Evolutionary conservation across 64 coral and sea anemone genomes (phyloP), one percentile per base, ranked within the genome.

Genomic region (Porites australiensis): DNA sequence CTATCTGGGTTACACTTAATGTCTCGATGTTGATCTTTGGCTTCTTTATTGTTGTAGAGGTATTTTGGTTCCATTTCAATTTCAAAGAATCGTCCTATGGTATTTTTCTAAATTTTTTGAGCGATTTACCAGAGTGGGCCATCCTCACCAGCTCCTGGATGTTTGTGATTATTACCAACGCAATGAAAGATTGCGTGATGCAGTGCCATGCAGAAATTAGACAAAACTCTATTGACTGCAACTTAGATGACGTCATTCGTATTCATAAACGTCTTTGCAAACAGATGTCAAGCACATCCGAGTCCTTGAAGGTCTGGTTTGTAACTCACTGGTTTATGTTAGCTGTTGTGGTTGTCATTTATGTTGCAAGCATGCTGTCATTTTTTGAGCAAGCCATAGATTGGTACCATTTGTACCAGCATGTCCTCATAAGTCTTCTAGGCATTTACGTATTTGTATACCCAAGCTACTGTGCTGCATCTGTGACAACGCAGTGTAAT

Each of bases 401-500:
- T 12, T 70, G 52, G 79, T 75, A 19, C 53, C 16, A 46, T 87
- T 63, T 77, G 6, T 66, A 51, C 22, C 59, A 50, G 44, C 57
- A 5, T 3, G 45, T 82, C 66, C 66, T 93, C 15, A 8, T 44
- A 15, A 58, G 57, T 16, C 61, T 72, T 5, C 77, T 44, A 45
- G 79, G 86, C 55, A 11, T 93, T 0, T 96, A 96, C 60, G 79
- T 85, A 21, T 96, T 96, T 71, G 89, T 92, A 5, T 96, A 96
- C 59, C 94, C 94, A 13, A 93, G 94, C 48, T 96, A 93, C 86
- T 23, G 67, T 75, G 94, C 94, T 50, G 85, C 94, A 67, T 88
- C 84, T 57, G 64, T 96, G 20, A 92, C 94, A 72, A 50, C 68
- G 37, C 73, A 82, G 16, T 96, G 90, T 8, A 77, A 93, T 87